Conservation (phyloP, 2,797 vertebrate genomes). For the Pseudochaenichthys georgianus region DNA sequence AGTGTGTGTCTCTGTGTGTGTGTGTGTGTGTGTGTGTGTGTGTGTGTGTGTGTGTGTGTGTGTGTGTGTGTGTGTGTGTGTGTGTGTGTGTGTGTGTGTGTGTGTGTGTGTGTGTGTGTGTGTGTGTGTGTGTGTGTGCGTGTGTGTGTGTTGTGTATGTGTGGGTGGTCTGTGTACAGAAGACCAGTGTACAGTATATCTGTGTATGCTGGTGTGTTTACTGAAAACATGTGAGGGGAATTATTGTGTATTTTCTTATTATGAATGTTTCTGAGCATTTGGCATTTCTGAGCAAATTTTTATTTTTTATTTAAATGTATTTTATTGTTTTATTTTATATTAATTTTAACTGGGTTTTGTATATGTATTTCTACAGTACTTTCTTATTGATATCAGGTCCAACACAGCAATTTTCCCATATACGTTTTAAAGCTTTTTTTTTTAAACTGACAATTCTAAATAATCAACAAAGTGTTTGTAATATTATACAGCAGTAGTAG, state of each 20-base stretch:
- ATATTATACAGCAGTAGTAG: background rate
- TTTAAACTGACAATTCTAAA: background rate
- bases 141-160: no score
- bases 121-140: no score
- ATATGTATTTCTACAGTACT: background rate
- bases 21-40: slow-evolving; percentile 38
- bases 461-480: background rate
- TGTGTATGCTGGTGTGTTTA: slow-evolving; percentile 50
- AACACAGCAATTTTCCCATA: background rate
- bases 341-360: background rate
- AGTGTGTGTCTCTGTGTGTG: slow-evolving; percentile 27
- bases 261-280: slow-evolving; percentile 6
- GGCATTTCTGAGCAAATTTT: background rate
- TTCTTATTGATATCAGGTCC: background rate
- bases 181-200: slow-evolving; percentile 70
- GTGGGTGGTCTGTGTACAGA: slow-evolving; percentile 66
- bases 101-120: background rate
- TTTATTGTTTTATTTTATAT: slow-evolving; percentile 7
- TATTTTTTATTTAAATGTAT: background rate
- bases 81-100: slow-evolving; percentile 26
- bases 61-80: slow-evolving; percentile 32
- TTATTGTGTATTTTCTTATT: slow-evolving; percentile 30
- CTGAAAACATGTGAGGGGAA: slow-evolving; percentile 38
- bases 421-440: background rate
- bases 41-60: slow-evolving; percentile 27